phyloP scores from a whole-genome alignment of 2,888 invertebrate species.

The Phrixothrix hirtus region DNA sequence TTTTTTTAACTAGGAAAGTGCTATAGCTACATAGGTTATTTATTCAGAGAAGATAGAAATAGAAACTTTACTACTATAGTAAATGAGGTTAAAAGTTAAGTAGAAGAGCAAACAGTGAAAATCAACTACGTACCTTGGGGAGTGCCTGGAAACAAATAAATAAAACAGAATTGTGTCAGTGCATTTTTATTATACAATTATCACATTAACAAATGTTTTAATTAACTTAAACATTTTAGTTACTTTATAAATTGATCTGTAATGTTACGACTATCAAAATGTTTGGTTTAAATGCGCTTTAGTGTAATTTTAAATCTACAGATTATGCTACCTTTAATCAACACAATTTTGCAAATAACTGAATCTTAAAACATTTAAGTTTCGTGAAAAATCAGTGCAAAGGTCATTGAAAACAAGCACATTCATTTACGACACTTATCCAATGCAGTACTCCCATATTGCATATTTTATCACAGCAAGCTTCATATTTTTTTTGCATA shows the following conservation, averaged over 20 bases:
- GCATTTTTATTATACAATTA: constrained; percentile 29
- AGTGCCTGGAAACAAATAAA: constrained; percentile 54
- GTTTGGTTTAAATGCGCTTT: too few species aligned
- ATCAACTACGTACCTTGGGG: constrained; percentile 55
- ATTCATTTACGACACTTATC: neutral
- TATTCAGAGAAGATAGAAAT: constrained; percentile 11
- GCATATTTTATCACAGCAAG: neutral
- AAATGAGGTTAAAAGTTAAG: constrained; percentile 27
- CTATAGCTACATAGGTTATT: constrained; percentile 19
- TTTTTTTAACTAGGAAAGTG: neutral
- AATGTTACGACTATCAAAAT: neutral
- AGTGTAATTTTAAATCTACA: too few species aligned
- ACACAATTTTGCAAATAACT: too few species aligned
- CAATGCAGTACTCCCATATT: neutral
- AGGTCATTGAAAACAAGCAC: neutral
- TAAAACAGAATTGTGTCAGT: constrained; percentile 39
- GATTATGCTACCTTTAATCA: too few species aligned
- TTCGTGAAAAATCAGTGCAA: constrained; percentile 1
- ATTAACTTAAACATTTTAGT: neutral
- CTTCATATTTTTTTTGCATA: too few species aligned
- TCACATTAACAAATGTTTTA: constrained; percentile 6
- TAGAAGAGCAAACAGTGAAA: constrained; percentile 34
- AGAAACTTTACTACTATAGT: constrained; percentile 28
- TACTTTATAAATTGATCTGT: too few species aligned
- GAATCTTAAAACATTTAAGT: neutral